Percentiles rank a stretch among this genome's conserved stretches.
Conservation (phyloP, 2,113 vertebrate species). For the Triplophysa tibetana region DNA sequence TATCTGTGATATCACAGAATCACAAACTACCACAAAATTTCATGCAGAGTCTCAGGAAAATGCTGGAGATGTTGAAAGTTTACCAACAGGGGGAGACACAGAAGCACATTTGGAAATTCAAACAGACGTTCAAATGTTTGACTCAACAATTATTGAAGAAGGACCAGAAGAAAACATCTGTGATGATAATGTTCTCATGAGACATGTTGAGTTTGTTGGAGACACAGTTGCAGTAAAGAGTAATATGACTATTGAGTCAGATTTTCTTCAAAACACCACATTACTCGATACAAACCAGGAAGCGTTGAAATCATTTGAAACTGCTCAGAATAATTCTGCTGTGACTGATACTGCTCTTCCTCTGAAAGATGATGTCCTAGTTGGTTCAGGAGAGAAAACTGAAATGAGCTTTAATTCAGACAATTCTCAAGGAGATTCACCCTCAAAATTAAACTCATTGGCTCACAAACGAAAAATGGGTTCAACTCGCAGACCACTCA, state of each 20-base stretch:
- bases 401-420: background rate
- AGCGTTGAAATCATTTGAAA: background rate
- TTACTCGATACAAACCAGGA: background rate
- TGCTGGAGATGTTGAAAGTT: background rate
- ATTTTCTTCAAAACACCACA: conserved; percentile 2
- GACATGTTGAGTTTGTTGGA: background rate
- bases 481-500: conserved; percentile 16
- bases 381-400: background rate
- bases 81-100: background rate
- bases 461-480: conserved; percentile 13
- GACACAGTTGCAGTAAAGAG: background rate
- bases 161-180: background rate
- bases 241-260: background rate
- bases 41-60: background rate
- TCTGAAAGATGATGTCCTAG: background rate
- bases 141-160: background rate
- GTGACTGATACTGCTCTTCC: background rate
- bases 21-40: background rate
- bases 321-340: background rate
- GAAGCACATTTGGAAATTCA: background rate
- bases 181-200: background rate
- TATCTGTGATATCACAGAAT: background rate
- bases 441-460: background rate
- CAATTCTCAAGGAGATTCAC: background rate
- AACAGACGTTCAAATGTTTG: background rate